These are phyloP conservation scores for Dysidea cf. avara DNA, from an alignment of 37 sponge, comb jelly and placozoan genomes.

Conservation along the genomic window DNA sequence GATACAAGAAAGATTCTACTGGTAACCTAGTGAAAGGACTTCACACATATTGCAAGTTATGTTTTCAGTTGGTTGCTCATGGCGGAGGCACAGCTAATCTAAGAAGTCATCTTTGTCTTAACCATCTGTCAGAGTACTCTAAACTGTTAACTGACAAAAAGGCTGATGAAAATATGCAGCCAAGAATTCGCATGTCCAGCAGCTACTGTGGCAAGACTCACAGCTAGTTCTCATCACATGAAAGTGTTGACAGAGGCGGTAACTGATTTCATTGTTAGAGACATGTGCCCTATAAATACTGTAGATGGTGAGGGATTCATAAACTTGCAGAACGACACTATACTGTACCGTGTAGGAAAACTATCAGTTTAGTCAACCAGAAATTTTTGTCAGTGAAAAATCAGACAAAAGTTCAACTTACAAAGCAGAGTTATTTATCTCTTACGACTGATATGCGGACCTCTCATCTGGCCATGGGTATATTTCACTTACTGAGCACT, in stretches of 20 bases:
- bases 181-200: no score
- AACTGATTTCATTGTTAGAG: conserved; percentile 9
- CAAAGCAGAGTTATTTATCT: not conserved
- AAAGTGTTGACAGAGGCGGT: not conserved
- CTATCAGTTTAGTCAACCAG: not conserved
- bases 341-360: conserved; percentile 9
- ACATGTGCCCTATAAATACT: conserved; percentile 3
- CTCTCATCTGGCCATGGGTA: conserved; percentile 16
- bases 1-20: not conserved
- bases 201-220: no score
- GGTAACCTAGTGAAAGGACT: not conserved
- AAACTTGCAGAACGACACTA: conserved; percentile 10
- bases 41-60: conserved; percentile 4
- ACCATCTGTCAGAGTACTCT: no score
- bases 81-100: no score
- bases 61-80: not conserved
- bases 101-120: no score
- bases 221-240: not conserved
- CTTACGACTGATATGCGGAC: conserved; percentile 28
- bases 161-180: no score
- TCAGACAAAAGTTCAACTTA: not conserved
- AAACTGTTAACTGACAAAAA: no score
- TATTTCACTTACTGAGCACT: conserved; percentile 5
- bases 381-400: not conserved
- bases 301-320: conserved; percentile 9